phyloP scores from a whole-genome alignment of 2,888 invertebrate genomes.

The Chymomyza fuscimana region DNA sequence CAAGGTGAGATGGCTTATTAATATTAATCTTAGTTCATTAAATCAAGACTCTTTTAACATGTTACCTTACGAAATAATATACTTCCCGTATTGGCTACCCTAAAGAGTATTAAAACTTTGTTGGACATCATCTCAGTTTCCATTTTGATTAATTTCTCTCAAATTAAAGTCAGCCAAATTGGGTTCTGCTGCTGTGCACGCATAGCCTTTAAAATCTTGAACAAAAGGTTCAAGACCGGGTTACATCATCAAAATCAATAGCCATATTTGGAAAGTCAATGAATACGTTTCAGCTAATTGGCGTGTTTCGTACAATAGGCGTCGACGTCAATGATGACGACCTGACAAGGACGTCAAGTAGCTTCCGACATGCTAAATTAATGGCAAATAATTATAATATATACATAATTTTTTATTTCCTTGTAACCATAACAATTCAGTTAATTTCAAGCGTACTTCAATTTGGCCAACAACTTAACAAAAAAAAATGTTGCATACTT shows the following conservation, averaged over 20 bases:
- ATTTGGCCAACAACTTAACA: constrained; percentile 25
- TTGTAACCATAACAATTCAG: constrained; percentile 14
- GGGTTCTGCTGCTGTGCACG: background rate
- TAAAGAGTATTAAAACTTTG: background rate
- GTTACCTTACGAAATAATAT: too few species aligned
- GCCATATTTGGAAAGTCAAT: constrained; percentile 41
- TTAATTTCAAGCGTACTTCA: constrained; percentile 23
- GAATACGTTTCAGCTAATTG: constrained; percentile 42
- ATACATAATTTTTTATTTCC: constrained; percentile 38
- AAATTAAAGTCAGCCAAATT: background rate
- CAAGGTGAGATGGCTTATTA: too few species aligned
- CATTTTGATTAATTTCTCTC: background rate
- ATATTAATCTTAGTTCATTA: too few species aligned
- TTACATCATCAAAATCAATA: constrained; percentile 59
- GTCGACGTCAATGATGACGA: background rate
- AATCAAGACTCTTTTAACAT: too few species aligned
- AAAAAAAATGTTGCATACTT: constrained; percentile 24
- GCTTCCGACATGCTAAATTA: constrained; percentile 29
- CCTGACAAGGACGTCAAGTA: constrained; percentile 17
- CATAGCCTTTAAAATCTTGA: constrained; percentile 2
- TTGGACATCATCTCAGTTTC: too few species aligned
- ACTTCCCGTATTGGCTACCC: background rate
- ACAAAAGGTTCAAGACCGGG: constrained; percentile 4
- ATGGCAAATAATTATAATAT: constrained; percentile 44
- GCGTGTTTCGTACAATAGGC: background rate